phyloP scores from a whole-genome alignment of 2,113 vertebrate genomes.

The Oncorhynchus tshawytscha region DNA sequence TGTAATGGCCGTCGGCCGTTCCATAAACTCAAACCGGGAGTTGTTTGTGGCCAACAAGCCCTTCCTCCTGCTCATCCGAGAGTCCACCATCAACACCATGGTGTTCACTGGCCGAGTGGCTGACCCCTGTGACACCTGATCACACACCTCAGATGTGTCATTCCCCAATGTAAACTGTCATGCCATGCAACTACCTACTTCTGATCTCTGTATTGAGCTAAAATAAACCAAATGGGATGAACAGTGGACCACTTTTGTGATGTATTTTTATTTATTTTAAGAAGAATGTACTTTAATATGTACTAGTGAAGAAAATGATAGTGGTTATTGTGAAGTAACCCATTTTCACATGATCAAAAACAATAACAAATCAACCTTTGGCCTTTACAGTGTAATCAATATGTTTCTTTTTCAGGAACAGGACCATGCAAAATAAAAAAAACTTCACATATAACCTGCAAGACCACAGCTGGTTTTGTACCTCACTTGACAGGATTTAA shows the following conservation, averaged over 20 bases:
- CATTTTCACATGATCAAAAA: slow-evolving; percentile 70
- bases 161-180: too few species aligned
- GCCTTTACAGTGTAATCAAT: slow-evolving; percentile 23
- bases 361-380: slow-evolving; percentile 51
- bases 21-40: slow-evolving; percentile 75
- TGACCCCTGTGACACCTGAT: slow-evolving; percentile 74
- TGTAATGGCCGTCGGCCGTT: slow-evolving; percentile 77
- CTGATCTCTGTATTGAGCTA: neutral
- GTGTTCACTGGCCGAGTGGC: slow-evolving; percentile 89
- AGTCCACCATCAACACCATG: slow-evolving; percentile 84
- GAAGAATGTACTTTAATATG: slow-evolving; percentile 49
- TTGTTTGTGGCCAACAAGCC: slow-evolving; percentile 84
- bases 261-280: slow-evolving; percentile 61
- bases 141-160: neutral
- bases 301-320: slow-evolving; percentile 30
- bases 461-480: slow-evolving; percentile 34
- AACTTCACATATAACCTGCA: slow-evolving; percentile 52
- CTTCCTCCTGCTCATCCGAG: slow-evolving; percentile 90
- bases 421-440: slow-evolving; percentile 62
- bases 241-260: neutral
- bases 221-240: slow-evolving; percentile 21
- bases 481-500: slow-evolving; percentile 39
- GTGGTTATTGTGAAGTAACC: slow-evolving; percentile 72
- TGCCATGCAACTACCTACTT: too few species aligned
- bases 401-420: slow-evolving; percentile 40